These are phyloP conservation scores for Thymelicus acteon DNA, from an alignment of 2,888 invertebrate species.

Conservation along the genomic window DNA sequence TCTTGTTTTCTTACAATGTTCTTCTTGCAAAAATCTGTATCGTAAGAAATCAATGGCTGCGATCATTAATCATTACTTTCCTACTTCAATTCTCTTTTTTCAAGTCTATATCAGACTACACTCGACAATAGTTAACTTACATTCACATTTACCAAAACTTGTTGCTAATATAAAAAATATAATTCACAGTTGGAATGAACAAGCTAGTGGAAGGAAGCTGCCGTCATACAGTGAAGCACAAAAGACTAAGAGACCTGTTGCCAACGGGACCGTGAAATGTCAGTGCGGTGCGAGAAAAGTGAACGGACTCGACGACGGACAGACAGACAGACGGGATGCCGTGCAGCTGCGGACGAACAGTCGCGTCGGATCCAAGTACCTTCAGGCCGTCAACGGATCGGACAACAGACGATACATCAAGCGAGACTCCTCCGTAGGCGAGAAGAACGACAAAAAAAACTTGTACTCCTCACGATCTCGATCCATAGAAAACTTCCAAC, in stretches of 20 bases:
- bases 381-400: constrained; percentile 71
- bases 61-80: too few species aligned
- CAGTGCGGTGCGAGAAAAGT: constrained; percentile 76
- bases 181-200: constrained; percentile 82
- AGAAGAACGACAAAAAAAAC: constrained; percentile 63
- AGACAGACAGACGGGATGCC: constrained; percentile 61
- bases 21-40: too few species aligned
- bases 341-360: constrained; percentile 74
- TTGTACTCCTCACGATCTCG: constrained; percentile 72
- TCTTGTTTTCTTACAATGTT: too few species aligned
- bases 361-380: constrained; percentile 78
- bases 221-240: constrained; percentile 82
- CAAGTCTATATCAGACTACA: too few species aligned
- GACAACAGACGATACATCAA: constrained; percentile 68
- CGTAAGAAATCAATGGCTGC: too few species aligned
- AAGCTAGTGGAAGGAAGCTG: constrained; percentile 80
- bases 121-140: too few species aligned
- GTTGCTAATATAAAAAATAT: constrained; percentile 14
- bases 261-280: constrained; percentile 76
- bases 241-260: constrained; percentile 79
- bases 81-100: too few species aligned
- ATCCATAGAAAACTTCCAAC: constrained; percentile 81
- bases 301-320: constrained; percentile 65
- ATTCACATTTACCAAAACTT: background rate
- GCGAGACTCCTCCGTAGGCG: constrained; percentile 71